Evolutionary conservation across 2,888 invertebrate species (phyloP), one percentile per base, ranked within the genome.

Genomic region (Platerodrilus igneus): DNA sequence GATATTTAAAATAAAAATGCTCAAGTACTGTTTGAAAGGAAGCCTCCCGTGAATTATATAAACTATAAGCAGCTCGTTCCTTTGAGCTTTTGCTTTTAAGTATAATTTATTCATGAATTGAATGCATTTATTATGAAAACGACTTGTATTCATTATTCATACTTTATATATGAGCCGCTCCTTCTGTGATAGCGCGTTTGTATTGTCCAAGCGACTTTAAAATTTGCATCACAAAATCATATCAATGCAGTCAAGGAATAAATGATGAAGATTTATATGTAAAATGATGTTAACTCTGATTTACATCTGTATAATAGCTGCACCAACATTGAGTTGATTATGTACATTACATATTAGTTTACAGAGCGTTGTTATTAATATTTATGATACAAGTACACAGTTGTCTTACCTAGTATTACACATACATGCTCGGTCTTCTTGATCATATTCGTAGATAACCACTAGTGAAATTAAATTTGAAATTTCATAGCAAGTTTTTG

Each of bases 81-180:
- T n/a, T n/a, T n/a, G n/a, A n/a, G n/a, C n/a, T n/a, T n/a, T n/a
- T n/a, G n/a, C n/a, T n/a, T n/a, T n/a, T n/a, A n/a, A n/a, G n/a
- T n/a, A 54, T 57, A 55, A 57, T 56, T 53, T 54, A 59, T 59
- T 58, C 58, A 58, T 58, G 54, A 58, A 56, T 52, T 55, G 51
- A 42, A 55, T 56, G 51, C 57, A 56, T 58, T 57, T 58, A 55
- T 58, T 57, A 58, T 58, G 53, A 57, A 56, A 58, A 58, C 55
- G 52, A 55, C 43, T 41, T 32, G 46, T 48, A 52, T 57, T 53
- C 47, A 56, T 57, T 57, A 59, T 57, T 56, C 55, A 57, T 54
- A 45, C 45, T 52, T 48, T 49, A 44, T 56, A 49, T 51, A 52
- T 54, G 46, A 50, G 47, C 46, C 45, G 54, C 47, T 50, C 51